Evolutionary conservation across 2,113 vertebrate species (phyloP), one percentile per base, ranked within the genome.

Genomic region (Epinephelus lanceolatus): DNA sequence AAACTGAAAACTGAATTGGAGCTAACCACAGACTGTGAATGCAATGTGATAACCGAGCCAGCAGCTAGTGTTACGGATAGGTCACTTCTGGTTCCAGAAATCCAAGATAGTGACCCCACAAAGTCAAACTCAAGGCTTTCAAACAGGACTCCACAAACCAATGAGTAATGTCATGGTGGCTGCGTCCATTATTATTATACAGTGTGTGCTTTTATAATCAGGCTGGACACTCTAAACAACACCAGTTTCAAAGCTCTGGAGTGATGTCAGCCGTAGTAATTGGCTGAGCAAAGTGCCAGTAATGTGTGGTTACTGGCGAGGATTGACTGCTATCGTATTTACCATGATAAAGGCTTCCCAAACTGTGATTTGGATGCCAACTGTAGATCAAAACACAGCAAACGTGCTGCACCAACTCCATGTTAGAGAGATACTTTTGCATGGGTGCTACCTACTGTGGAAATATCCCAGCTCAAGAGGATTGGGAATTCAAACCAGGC

Each of bases 381-480:
- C 13, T 45, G 45, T 27, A 11, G 8, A 14, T 8, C 45, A 10
- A 33, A 37, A 33, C 56, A 23, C 40, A 14, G 19, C 3, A 12
- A 23, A 55, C 27, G 12, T 27, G 33, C 33, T 17, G n/a, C n/a
- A 21, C 21, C 17, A 18, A 51, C n/a, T 40, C 45, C 42, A 52
- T 12, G 57, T 17, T 45, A 56, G 7, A 6, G 30, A 11, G 30
- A 30, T 30, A 18, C 15, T 19, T 56, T 51, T 51, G 15, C 51
- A 18, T 7, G 47, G 42, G 42, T 42, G 52, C 51, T 47, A 15
- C 75, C 69, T 33, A 21, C 14, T 17, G 47, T 51, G 75, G 70
- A 60, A 68, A 62, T 42, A 78, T 79, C 68, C 25, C 55, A 6
- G 62, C 73, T 80, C 77, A 78, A 86, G 66, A 83, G 80, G 86